Evolutionary conservation across 2,888 invertebrate species (phyloP).

Genomic region (Eupithecia exiguata): DNA sequence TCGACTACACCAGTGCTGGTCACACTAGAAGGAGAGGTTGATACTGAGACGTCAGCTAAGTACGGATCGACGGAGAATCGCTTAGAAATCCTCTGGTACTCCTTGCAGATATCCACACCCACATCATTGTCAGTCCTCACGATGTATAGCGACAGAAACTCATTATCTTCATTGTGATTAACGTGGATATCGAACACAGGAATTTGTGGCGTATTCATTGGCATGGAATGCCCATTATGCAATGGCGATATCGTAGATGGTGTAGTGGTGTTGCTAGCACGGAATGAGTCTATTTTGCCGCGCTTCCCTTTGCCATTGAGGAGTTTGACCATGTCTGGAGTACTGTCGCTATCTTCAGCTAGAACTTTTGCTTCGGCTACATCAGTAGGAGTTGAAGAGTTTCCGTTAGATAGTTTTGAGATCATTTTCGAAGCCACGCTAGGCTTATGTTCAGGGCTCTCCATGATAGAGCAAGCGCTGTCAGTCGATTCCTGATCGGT

Average conservation of each 20-base stretch:
- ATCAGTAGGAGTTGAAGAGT: slow-evolving; percentile 77
- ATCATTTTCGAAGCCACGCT: slow-evolving; percentile 73
- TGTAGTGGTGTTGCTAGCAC: slow-evolving; percentile 73
- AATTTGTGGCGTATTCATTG: slow-evolving; percentile 69
- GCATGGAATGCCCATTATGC: slow-evolving; percentile 76
- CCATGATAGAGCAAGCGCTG: slow-evolving; percentile 68
- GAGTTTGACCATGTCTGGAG: slow-evolving; percentile 71
- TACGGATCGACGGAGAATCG: slow-evolving; percentile 78
- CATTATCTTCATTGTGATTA: slow-evolving; percentile 76
- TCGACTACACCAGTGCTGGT: slow-evolving; percentile 74
- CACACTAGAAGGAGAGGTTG: slow-evolving; percentile 78
- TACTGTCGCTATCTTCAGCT: slow-evolving; percentile 64
- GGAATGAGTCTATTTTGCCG: slow-evolving; percentile 71
- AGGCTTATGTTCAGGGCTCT: slow-evolving; percentile 70
- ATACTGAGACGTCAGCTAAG: slow-evolving; percentile 73
- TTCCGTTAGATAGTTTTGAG: slow-evolving; percentile 77
- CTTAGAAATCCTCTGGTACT: slow-evolving; percentile 79
- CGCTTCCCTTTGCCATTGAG: slow-evolving; percentile 62
- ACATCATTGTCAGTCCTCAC: slow-evolving; percentile 77
- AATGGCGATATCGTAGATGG: slow-evolving; percentile 80
- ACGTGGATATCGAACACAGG: slow-evolving; percentile 77
- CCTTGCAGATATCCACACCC: slow-evolving; percentile 77
- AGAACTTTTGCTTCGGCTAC: slow-evolving; percentile 49
- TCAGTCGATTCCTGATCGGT: slow-evolving; percentile 79
- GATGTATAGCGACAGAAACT: slow-evolving; percentile 75